A percentile compares a stretch with the other conserved stretches of the same genome.
These are phyloP conservation scores for Paramormyrops hopkinsi DNA, from an alignment of 2,797 vertebrate species.

Conservation along the genomic window DNA sequence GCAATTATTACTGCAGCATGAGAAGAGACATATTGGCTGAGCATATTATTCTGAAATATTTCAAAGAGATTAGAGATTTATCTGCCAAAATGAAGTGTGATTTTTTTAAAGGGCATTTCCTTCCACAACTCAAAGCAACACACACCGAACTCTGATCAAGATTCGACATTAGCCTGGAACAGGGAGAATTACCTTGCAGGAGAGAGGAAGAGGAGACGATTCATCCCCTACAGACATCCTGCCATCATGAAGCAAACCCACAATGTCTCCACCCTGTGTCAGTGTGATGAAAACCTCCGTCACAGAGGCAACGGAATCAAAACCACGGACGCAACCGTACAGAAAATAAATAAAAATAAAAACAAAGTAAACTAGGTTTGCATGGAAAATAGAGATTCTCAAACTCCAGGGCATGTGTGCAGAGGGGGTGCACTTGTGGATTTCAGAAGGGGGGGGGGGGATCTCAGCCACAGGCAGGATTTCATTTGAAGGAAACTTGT, in stretches of 20 bases:
- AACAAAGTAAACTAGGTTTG: slow-evolving; percentile 34
- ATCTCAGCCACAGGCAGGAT: slow-evolving; percentile 25
- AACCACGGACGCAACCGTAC: not conserved
- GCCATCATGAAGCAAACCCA: slow-evolving; percentile 3
- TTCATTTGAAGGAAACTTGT: slow-evolving; percentile 34
- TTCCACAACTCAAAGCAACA: not conserved
- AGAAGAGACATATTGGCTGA: not conserved
- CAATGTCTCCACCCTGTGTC: not conserved
- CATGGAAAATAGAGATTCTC: slow-evolving; percentile 29
- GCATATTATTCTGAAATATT: not conserved
- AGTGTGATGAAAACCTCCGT: slow-evolving; percentile 28
- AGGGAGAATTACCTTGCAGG: not conserved
- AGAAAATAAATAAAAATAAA: slow-evolving; percentile 23
- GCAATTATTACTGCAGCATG: not conserved
- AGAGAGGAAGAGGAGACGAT: not conserved
- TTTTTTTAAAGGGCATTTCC: not conserved
- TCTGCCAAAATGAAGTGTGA: not conserved
- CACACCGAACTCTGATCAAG: not conserved
- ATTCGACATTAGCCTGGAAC: not conserved
- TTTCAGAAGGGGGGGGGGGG: slow-evolving; percentile 28
- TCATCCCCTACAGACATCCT: not conserved
- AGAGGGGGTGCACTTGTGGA: slow-evolving; percentile 19
- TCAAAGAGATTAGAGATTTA: not conserved
- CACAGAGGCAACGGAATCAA: not conserved
- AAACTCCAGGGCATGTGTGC: slow-evolving; percentile 23